Conservation (phyloP, 2,797 vertebrate species). For the Gadopsis bispinosus region DNA sequence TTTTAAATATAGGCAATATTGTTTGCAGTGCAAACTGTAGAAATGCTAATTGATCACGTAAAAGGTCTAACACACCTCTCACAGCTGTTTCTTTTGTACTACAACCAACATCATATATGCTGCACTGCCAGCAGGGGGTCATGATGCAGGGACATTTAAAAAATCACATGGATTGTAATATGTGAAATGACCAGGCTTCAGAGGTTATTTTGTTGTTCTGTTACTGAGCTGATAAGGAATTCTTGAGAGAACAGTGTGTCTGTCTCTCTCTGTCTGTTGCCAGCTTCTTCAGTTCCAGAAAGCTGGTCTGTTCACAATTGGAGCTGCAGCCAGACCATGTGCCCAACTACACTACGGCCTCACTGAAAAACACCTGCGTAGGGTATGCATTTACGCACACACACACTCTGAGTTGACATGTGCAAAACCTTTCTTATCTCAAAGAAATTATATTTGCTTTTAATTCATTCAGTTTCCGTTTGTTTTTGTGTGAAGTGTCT, state of each 20-base stretch:
- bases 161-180: too few species aligned
- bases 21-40: background rate
- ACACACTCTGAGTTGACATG: conserved; percentile 2
- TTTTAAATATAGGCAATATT: background rate
- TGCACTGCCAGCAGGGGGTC: background rate
- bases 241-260: background rate
- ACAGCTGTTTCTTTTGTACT: background rate
- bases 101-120: background rate
- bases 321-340: conserved; percentile 87
- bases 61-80: background rate
- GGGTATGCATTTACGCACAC: conserved; percentile 65
- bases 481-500: background rate
- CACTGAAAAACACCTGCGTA: conserved; percentile 83
- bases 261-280: conserved; percentile 18
- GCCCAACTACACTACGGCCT: conserved; percentile 89
- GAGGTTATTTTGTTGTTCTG: conserved; percentile 6
- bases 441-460: background rate
- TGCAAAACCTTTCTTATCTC: background rate
- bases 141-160: background rate
- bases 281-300: conserved; percentile 90
- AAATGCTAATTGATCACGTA: background rate
- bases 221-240: background rate
- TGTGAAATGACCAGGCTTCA: too few species aligned
- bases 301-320: conserved; percentile 83
- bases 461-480: background rate